Evolutionary conservation across 2,113 vertebrate species (phyloP).

Genomic region (Mus pahari): DNA sequence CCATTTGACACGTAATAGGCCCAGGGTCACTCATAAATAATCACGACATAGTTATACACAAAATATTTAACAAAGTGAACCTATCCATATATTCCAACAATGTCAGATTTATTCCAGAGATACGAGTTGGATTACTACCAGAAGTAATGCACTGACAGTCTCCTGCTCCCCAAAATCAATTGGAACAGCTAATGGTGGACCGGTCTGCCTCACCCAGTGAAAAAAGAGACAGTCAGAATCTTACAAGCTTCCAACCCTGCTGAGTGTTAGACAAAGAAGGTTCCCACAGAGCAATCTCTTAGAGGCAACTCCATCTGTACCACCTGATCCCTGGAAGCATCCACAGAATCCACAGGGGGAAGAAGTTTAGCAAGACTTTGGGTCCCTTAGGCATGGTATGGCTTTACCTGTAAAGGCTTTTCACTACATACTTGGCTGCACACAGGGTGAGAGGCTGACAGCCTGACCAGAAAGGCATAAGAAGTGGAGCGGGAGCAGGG

Average conservation of each 20-base stretch:
- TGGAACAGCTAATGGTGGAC: neutral
- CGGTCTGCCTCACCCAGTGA: neutral
- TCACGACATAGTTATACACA: neutral
- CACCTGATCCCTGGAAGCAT: neutral
- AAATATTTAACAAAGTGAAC: neutral
- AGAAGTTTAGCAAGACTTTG: neutral
- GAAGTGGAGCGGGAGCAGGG: neutral
- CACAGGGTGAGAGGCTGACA: neutral
- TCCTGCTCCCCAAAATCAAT: neutral
- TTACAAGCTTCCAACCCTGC: neutral
- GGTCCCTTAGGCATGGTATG: neutral
- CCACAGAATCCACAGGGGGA: neutral
- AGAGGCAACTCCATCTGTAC: neutral
- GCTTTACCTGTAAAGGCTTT: neutral
- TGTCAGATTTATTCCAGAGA: neutral
- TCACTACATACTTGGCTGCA: neutral
- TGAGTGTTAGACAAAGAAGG: neutral
- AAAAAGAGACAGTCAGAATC: neutral
- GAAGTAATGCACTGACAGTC: neutral
- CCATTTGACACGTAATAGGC: neutral
- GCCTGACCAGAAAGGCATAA: neutral
- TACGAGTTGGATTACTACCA: neutral
- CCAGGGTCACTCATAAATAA: slow-evolving; percentile 8
- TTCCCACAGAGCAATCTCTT: neutral
- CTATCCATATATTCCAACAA: neutral